A percentile compares a stretch with the other conserved stretches of the same genome.
phyloP scores from a whole-genome alignment of 2,888 invertebrate species.

The Ornithoptera alexandrae region DNA sequence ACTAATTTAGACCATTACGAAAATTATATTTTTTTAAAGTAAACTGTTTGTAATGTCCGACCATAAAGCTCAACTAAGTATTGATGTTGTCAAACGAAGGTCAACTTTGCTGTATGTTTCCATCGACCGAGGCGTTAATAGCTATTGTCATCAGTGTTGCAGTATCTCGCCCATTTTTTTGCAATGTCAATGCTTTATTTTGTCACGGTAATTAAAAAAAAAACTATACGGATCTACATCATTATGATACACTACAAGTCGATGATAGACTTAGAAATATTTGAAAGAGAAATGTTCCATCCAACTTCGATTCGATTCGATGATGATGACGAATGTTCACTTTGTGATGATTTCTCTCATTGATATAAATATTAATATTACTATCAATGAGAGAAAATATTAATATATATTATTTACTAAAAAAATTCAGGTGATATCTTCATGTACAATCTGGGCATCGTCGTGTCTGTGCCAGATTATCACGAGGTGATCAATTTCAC shows the following conservation, averaged over 20 bases:
- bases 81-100: slow-evolving; percentile 19
- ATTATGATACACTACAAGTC: too few species aligned
- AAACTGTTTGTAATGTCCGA: not conserved
- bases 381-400: too few species aligned
- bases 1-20: too few species aligned
- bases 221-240: too few species aligned
- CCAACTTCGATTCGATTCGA: too few species aligned
- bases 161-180: slow-evolving; percentile 1
- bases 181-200: slow-evolving; percentile 3
- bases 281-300: too few species aligned
- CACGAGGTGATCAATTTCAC: slow-evolving; percentile 14
- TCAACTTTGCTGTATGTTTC: slow-evolving; percentile 26
- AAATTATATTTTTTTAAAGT: not conserved
- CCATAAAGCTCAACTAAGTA: slow-evolving; percentile 15
- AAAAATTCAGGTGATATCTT: not conserved
- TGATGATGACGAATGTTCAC: too few species aligned
- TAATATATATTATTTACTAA: not conserved
- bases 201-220: not conserved
- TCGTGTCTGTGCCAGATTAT: not conserved
- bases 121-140: slow-evolving; percentile 22
- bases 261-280: too few species aligned
- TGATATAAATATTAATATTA: too few species aligned
- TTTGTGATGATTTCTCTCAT: too few species aligned
- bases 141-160: slow-evolving; percentile 5
- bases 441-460: slow-evolving; percentile 1